Percentiles rank a stretch among this genome's conserved stretches.
Conservation (phyloP, 2,797 vertebrate genomes). For the Pipistrellus nathusii region DNA sequence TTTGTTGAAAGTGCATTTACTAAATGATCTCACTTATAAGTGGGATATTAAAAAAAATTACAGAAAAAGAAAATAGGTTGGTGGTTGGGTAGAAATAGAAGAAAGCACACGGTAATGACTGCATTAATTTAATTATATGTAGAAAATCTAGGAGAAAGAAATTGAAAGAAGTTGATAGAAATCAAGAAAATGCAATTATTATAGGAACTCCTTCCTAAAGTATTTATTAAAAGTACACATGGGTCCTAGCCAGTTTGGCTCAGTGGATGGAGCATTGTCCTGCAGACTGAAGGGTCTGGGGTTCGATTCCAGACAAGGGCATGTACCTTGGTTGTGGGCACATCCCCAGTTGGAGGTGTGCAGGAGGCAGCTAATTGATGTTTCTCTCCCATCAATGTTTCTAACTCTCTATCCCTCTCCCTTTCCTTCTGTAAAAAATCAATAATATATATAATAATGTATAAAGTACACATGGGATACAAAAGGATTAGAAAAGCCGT, state of each 20-base stretch:
- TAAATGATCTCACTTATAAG: not conserved
- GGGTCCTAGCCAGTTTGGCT: no score
- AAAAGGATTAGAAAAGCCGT: not conserved
- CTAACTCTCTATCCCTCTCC: no score
- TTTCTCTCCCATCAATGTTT: no score
- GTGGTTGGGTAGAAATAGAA: not conserved
- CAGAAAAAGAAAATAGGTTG: not conserved
- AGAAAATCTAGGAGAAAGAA: not conserved
- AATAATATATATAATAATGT: no score
- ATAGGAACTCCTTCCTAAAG: not conserved
- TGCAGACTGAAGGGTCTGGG: no score
- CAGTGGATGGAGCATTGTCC: no score
- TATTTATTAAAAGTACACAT: not conserved
- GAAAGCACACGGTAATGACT: not conserved
- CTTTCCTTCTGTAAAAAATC: no score
- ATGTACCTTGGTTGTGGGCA: no score
- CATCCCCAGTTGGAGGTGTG: no score
- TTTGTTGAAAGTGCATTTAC: not conserved
- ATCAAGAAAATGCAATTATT: not conserved
- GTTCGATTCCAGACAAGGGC: no score
- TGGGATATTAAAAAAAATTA: not conserved
- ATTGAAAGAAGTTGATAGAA: slow-evolving; percentile 11
- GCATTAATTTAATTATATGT: not conserved
- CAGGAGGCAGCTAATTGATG: no score
- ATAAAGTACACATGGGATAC: not conserved